Base-by-base conservation (phyloP, 1,140 invertebrate genomes). In the Diploscapter pachys region DNA sequence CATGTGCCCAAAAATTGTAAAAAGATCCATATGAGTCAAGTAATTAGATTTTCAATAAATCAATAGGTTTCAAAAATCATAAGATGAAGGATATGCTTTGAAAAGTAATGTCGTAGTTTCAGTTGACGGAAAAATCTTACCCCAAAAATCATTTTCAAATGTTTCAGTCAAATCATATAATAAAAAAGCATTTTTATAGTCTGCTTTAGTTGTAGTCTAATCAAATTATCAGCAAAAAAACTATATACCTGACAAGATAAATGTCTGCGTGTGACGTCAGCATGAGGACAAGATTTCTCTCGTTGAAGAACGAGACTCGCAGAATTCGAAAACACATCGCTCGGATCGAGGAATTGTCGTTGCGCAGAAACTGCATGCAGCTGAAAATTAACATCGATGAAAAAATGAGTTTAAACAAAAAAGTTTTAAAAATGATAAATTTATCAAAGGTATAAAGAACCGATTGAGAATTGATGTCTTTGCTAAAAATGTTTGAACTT, bases 181-280 rank as follows among this genome's bases (percentile, higher is more conserved):
- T 65, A 13, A 11, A 9, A 65, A 48, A 5, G 9, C n/a, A 71
- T 71, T 6, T 52, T 48, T 8, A 71, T n/a, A 68, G n/a, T 11
- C 11, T 5, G 13, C 57, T 11, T 11, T 9, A 72, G 59, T 50
- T 11, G 48, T 31, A 31, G 31, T 31, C 31, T 31, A 31, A 31
- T 31, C 31, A 31, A 31, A 31, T 31, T 31, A 31, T 31, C 31
- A 31, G 31, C 31, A 72, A 48, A 11, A 72, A 6, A 31, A 68
- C n/a, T 11, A 72, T 69, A 5, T 67, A 72, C 71, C 71, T 4
- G 11, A 76, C 70, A 0, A 76, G 63, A 50, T 66, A 76, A 54
- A 76, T 76, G 56, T 76, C 75, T 9, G 68, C 75, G 50, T 76
- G 69, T 13, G 61, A 61, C 53, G 51, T 76, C 13, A 76, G 63